Base-by-base conservation (phyloP, 1,140 invertebrate genomes). In the Drosophila nebulosa region DNA sequence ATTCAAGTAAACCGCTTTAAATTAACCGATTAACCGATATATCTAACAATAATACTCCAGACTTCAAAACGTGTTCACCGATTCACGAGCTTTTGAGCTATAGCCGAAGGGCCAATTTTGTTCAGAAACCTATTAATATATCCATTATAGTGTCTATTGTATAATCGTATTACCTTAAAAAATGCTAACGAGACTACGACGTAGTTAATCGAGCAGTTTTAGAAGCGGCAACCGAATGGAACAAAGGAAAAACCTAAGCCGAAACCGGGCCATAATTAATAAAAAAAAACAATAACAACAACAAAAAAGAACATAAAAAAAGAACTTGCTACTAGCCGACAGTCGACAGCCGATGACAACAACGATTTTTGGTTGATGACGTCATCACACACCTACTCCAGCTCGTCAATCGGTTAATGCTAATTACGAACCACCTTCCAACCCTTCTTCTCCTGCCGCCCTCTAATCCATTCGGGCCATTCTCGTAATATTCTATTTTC, bases 201-300 rank as follows among this genome's bases (percentile, higher is more conserved):
- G 52, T 55, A 55, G 52, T 46, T 46, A 46, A 46, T 46, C 39
- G 39, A 46, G 39, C 39, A 46, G n/a, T 46, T 55, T 55, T 32
- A 32, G 10, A 55, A 55, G 52, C 52, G 26, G 52, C 52, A 30
- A 10, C 68, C 16, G 56, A 53, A 53, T 6, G n/a, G 50, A 69
- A 72, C 46, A 57, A 69, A 56, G 27, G 18, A 30, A 63, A 30
- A 32, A 58, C 26, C 27, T 16, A 59, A 27, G 35, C 35, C 39
- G 51, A 52, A 73, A 73, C 52, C 60, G 39, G 70, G 56, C 24
- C 70, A 74, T 51, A 74, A 60, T 74, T 55, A 74, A 60, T 74
- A 74, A 14, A 52, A 53, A 61, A 36, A 35, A 55, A 71, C 63
- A 57, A 56, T 52, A 70, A 70, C 67, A 35, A 35, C 9, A 27